A percentile compares a stretch with the other conserved stretches of the same genome.
These are phyloP conservation scores for Gallinago stenura DNA, from an alignment of 2,797 vertebrate species.

Conservation along the genomic window DNA sequence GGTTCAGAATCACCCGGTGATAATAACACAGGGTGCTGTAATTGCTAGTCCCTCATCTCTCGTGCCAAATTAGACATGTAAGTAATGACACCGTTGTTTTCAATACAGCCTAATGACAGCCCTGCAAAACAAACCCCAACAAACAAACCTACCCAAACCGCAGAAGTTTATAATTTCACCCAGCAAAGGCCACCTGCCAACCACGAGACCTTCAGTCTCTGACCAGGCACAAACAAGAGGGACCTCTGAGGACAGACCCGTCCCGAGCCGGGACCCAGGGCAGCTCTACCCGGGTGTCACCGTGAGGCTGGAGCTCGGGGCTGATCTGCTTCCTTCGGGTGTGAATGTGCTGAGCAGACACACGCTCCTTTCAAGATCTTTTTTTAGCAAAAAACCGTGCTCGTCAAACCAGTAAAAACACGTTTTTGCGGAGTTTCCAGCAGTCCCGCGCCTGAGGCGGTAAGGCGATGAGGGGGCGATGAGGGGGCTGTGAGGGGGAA, in stretches of 20 bases:
- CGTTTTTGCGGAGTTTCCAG: background rate
- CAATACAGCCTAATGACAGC: background rate
- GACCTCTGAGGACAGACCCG: background rate
- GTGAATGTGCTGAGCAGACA: background rate
- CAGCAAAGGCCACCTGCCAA: background rate
- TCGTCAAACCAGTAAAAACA: fast-evolving
- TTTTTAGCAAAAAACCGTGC: background rate
- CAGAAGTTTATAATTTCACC: background rate
- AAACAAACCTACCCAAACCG: background rate
- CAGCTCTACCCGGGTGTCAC: background rate
- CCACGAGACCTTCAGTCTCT: background rate
- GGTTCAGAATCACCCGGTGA: background rate
- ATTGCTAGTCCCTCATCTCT: background rate
- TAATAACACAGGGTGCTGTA: background rate
- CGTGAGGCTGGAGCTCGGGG: fast-evolving
- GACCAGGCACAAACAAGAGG: background rate
- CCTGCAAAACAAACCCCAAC: background rate
- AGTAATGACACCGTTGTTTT: background rate
- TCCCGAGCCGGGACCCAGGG: too few relatives aligned
- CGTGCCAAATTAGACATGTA: background rate
- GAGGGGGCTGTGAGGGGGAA: fast-evolving
- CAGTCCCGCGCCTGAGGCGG: fast-evolving
- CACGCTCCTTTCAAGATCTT: fast-evolving
- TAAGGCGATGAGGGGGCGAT: fast-evolving
- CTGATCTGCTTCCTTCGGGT: background rate